Base-by-base conservation (phyloP, 2,797 vertebrate genomes). In the Pseudochirops cupreus region DNA sequence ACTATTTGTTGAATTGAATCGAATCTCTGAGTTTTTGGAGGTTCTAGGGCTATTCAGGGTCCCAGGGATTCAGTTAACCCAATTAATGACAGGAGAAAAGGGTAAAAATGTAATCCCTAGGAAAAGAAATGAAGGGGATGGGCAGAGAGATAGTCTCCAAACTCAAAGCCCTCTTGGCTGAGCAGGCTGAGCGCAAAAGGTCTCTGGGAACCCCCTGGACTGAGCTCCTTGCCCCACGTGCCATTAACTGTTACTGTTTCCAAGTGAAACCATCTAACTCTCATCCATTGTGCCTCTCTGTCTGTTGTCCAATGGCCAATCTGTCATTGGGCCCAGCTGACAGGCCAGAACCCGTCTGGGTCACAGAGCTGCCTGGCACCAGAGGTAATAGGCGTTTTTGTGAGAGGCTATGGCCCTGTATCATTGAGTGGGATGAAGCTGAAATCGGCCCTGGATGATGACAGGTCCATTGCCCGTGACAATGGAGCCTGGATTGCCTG, bases 361-460 rank as follows among this genome's bases (percentile, higher is more conserved):
- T 99, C 99, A 99, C 98, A 98, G 98, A 99, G 98, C 99, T 98
- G 99, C 98, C 98, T 99, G 99, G 99, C 99, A 99, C 99, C 99
- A 99, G 97, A 95, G 98, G 98, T 99, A 99, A 99, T 99, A 98
- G 97, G 97, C 97, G 97, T 98, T 97, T 96, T 97, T 98, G 94
- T 98, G 90, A 95, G 96, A 93, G 96, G 97, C 95, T 46, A 54
- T 91, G 94, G 97, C 97, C 94, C 97, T 97, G 97, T 98, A 98
- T 97, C 96, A 92, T 96, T 95, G 92, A 98, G 98, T 52, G 92
- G 98, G 95, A 97, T 95, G 18, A 95, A 97, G 98, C 98, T 99
- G 98, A 98, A 99, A 99, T 97, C n/a, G 97, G 98, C 98, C 98
- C 98, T 98, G 97, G 39, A 87, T 91, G 99, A 98, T 98, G 99